Evolutionary conservation across 2,888 invertebrate species (phyloP).

Genomic region (Ptilodon capucinus): DNA sequence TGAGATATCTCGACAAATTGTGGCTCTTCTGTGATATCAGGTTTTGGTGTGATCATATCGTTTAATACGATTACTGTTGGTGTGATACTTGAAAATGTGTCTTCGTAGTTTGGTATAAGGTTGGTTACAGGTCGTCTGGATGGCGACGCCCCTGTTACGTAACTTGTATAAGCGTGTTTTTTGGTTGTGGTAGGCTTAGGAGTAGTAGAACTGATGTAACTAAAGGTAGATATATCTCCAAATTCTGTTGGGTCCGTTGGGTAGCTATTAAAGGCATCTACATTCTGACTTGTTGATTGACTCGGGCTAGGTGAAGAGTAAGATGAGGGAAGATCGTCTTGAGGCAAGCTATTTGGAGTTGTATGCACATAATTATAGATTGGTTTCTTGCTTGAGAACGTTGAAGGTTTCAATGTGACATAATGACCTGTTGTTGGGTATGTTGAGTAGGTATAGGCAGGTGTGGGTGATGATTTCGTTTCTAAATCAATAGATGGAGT

Average conservation of each 20-base stretch:
- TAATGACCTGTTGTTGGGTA: constrained; percentile 68
- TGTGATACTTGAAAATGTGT: constrained; percentile 73
- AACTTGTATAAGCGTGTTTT: constrained; percentile 72
- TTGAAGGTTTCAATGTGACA: constrained; percentile 67
- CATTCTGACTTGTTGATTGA: constrained; percentile 73
- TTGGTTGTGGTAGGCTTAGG: constrained; percentile 47
- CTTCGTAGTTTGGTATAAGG: constrained; percentile 55
- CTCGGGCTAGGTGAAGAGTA: constrained; percentile 66
- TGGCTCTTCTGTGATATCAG: constrained; percentile 55
- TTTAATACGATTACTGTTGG: constrained; percentile 74
- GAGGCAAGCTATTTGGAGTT: constrained; percentile 56
- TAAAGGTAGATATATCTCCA: constrained; percentile 68
- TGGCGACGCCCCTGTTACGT: constrained; percentile 73
- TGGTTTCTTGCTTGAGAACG: constrained; percentile 43
- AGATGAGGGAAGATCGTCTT: constrained; percentile 50
- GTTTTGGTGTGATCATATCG: constrained; percentile 58
- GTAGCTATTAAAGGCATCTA: constrained; percentile 71
- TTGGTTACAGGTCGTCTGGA: constrained; percentile 73
- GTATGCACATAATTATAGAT: constrained; percentile 50
- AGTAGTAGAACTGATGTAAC: constrained; percentile 66
- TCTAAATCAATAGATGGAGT: constrained; percentile 63
- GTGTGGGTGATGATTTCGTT: constrained; percentile 68
- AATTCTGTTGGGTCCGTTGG: constrained; percentile 71
- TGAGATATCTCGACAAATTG: constrained; percentile 76
- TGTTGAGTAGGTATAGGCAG: constrained; percentile 55